Percentiles rank a stretch among this genome's conserved stretches.
These are phyloP conservation scores for Tribolium castaneum DNA, from an alignment of 1,140 invertebrate genomes.

Conservation along the genomic window DNA sequence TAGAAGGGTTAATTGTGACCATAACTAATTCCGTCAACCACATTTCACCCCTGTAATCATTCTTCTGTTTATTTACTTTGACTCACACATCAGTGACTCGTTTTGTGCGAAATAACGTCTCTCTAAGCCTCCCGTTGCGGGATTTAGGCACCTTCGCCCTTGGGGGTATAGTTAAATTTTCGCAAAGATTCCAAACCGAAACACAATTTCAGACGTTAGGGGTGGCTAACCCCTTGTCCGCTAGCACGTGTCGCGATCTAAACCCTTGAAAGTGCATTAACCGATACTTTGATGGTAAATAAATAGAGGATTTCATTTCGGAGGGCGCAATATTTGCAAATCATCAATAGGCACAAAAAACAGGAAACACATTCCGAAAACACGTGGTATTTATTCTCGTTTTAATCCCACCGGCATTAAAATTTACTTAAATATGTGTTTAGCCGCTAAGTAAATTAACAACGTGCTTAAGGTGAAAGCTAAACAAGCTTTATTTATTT, in stretches of 20 bases:
- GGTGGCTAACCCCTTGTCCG: slow-evolving; percentile 39
- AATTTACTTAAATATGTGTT: slow-evolving; percentile 31
- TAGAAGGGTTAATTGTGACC: slow-evolving; percentile 6
- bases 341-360: neutral
- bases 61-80: neutral
- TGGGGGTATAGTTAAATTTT: slow-evolving; percentile 3
- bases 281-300: slow-evolving; percentile 26
- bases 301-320: neutral
- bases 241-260: slow-evolving; percentile 38
- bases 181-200: slow-evolving; percentile 3
- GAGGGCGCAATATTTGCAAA: neutral
- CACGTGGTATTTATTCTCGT: slow-evolving; percentile 26
- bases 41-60: neutral
- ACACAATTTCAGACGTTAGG: slow-evolving; percentile 31
- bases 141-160: neutral
- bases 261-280: slow-evolving; percentile 16
- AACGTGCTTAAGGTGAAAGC: slow-evolving; percentile 33
- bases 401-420: slow-evolving; percentile 27
- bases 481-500: slow-evolving; percentile 35
- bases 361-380: slow-evolving; percentile 6
- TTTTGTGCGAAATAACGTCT: neutral
- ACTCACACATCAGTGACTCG: neutral
- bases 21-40: slow-evolving; percentile 19
- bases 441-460: slow-evolving; percentile 27
- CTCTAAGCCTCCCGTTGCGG: neutral